These are phyloP conservation scores for Forbesichthys agassizii DNA, from an alignment of 2,113 vertebrate species.

Conservation along the genomic window DNA sequence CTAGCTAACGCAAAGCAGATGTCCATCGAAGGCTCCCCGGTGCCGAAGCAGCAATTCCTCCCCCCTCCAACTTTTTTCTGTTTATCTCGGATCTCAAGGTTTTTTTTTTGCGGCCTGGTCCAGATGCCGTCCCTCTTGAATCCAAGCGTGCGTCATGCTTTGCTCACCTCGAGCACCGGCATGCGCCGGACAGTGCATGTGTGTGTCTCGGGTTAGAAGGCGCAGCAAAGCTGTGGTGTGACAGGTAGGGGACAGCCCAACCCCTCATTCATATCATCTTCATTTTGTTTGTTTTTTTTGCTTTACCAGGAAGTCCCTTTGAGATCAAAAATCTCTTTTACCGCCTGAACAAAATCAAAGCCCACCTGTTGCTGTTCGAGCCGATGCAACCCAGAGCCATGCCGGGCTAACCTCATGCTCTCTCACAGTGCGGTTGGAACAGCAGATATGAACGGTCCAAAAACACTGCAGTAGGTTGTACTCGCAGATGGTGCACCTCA, in stretches of 20 bases:
- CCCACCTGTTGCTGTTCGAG: slow-evolving; percentile 2
- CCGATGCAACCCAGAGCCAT: neutral
- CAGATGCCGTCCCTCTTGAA: slow-evolving; percentile 48
- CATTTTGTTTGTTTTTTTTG: too few relatives aligned
- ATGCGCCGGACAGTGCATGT: slow-evolving; percentile 28
- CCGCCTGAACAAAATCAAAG: neutral
- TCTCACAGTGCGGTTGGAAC: slow-evolving; percentile 2
- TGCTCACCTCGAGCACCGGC: slow-evolving; percentile 9
- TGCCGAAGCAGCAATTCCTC: slow-evolving; percentile 40
- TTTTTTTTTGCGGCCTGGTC: neutral
- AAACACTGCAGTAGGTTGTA: neutral
- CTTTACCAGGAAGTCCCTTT: too few relatives aligned
- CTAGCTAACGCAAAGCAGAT: slow-evolving; percentile 74
- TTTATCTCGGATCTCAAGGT: too few relatives aligned
- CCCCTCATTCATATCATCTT: too few relatives aligned
- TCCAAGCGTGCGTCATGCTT: slow-evolving; percentile 36
- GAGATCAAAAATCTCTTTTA: too few relatives aligned
- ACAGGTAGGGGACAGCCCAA: too few relatives aligned
- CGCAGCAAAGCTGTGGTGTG: slow-evolving; percentile 5
- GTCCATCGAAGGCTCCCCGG: slow-evolving; percentile 51
- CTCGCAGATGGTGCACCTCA: neutral
- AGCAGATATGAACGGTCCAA: neutral
- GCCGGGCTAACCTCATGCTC: neutral
- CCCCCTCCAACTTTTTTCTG: neutral
- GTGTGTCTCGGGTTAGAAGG: slow-evolving; percentile 41